A percentile compares a stretch with the other conserved stretches of the same genome.
phyloP scores from a whole-genome alignment of 1,140 invertebrate genomes.

The Diabrotica undecimpunctata region DNA sequence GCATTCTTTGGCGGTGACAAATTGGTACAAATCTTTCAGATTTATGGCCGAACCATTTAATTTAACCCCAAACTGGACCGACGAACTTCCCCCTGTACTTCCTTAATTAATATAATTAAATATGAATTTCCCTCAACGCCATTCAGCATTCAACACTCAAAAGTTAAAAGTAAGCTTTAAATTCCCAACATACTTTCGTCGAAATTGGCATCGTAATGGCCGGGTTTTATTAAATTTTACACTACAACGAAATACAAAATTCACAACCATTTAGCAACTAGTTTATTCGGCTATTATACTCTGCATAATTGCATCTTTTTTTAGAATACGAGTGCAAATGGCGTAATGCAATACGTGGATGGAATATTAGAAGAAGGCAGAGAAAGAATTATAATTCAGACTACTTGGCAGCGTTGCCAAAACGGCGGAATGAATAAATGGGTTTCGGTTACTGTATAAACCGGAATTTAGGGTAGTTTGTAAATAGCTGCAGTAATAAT shows the following conservation, averaged over 20 bases:
- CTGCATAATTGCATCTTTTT: constrained; percentile 21
- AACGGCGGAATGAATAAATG: no score
- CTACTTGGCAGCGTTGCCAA: no score
- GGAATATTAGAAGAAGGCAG: constrained; percentile 6
- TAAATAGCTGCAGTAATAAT: no score
- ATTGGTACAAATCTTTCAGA: no score
- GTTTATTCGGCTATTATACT: constrained; percentile 24
- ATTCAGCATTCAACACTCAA: background rate
- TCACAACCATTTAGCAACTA: constrained; percentile 9
- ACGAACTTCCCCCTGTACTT: no score
- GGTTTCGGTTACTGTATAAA: no score
- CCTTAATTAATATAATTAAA: no score
- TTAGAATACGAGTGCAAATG: constrained; percentile 23
- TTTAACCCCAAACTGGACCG: no score
- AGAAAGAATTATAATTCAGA: background rate
- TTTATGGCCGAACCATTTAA: no score
- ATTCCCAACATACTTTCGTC: constrained; percentile 4
- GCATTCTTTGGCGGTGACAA: no score
- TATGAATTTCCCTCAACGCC: no score
- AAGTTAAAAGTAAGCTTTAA: constrained; percentile 11
- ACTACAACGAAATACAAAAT: constrained; percentile 20
- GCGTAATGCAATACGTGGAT: constrained; percentile 15
- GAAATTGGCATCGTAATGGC: constrained; percentile 7
- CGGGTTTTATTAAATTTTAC: constrained; percentile 4
- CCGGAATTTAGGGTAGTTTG: no score